Evolutionary conservation across 2,888 invertebrate genomes (phyloP).

Genomic region (Ophion ventricosus): DNA sequence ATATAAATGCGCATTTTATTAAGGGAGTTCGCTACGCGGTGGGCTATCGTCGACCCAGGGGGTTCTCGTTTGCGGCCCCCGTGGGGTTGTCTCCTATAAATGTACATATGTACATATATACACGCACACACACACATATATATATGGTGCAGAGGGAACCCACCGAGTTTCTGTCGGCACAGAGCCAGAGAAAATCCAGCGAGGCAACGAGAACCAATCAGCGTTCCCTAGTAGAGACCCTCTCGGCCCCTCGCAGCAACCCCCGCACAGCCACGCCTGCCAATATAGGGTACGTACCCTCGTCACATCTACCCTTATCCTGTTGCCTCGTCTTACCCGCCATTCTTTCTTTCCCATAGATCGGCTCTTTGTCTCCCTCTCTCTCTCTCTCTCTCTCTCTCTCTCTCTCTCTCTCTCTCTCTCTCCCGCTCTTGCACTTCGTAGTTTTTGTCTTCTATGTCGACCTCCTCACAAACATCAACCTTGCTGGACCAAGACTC

Average conservation of each 20-base stretch:
- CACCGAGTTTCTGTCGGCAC: constrained; percentile 72
- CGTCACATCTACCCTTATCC: constrained; percentile 74
- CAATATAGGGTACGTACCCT: constrained; percentile 82
- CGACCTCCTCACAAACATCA: constrained; percentile 54
- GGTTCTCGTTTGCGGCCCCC: constrained; percentile 67
- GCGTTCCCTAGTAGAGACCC: constrained; percentile 76
- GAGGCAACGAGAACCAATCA: constrained; percentile 79
- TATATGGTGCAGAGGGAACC: constrained; percentile 58
- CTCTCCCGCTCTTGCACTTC: constrained; percentile 60
- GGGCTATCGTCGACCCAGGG: constrained; percentile 67
- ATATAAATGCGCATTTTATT: constrained; percentile 82
- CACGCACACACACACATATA: background rate
- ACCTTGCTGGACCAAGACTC: constrained; percentile 74
- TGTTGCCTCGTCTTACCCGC: constrained; percentile 68
- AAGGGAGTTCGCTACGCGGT: constrained; percentile 72
- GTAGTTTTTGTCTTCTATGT: constrained; percentile 58
- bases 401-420: constrained; percentile 57
- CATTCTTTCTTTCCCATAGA: constrained; percentile 64
- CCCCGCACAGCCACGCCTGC: constrained; percentile 82
- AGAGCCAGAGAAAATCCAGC: constrained; percentile 70
- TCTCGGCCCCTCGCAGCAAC: constrained; percentile 76
- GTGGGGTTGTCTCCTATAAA: constrained; percentile 65
- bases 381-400: constrained; percentile 29
- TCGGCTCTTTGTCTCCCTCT: constrained; percentile 52
- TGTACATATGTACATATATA: constrained; percentile 6